Evolutionary conservation across 2,888 invertebrate genomes (phyloP), one percentile per base, ranked within the genome.

Genomic region (Lysandra bellargus): DNA sequence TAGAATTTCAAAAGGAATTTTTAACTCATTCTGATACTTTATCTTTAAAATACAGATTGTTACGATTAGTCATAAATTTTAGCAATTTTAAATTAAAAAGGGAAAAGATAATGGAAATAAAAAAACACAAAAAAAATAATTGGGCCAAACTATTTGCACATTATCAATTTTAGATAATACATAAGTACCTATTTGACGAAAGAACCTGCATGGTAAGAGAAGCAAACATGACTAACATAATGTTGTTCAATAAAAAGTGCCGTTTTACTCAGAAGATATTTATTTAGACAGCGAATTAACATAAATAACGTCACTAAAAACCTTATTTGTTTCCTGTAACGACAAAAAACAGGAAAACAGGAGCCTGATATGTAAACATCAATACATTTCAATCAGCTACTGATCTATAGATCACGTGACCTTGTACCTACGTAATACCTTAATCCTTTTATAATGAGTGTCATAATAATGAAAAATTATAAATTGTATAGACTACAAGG

Each of bases 241-340:
- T 57, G 12, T 57, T 60, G 60, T 64, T 23, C 7, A 23, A 64
- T 64, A 64, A 69, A 61, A 23, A 0, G 9, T 69, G 14, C 1
- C 69, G 61, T 30, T 9, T 64, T 64, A 23, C 61, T 9, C 61
- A 23, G 9, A 33, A 69, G 33, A 4, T 57, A 17, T 69, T 33
- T 69, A 69, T 69, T 69, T 30, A 69, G 33, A 33, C 69, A 4
- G 69, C 4, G 12, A 69, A 69, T 69, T 69, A 69, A 69, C 69
- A 69, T 69, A 69, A 69, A 69, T 69, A 69, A 33, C 69, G 12
- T 69, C 69, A 69, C 33, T 69, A 69, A 69, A 69, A 69, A 69
- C 14, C 69, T 33, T 4, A 33, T 69, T 69, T 69, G 69, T 33
- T 33, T 69, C 69, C 69, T 14, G 30, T 69, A 33, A 69, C 69